Evolutionary conservation across 2,888 invertebrate species (phyloP).

Genomic region (Melikaiella ostensackeni): DNA sequence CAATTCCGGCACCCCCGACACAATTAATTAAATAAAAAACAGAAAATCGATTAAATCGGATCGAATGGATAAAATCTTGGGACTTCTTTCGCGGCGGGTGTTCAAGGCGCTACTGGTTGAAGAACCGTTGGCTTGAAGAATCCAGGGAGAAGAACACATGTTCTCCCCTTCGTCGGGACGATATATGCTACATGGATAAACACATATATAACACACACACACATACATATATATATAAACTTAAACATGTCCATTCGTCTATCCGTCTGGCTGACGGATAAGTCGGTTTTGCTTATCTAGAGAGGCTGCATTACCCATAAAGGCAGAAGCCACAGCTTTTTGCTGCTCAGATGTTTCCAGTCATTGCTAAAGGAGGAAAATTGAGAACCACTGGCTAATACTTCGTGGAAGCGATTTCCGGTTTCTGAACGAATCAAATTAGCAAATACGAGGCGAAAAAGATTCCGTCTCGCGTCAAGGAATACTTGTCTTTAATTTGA

Average conservation of each 20-base stretch:
- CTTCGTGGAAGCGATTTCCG: slow-evolving; percentile 41
- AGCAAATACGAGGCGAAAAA: slow-evolving; percentile 32
- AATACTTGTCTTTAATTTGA: slow-evolving; percentile 17
- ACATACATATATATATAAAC: background rate
- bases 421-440: slow-evolving; percentile 37
- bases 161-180: slow-evolving; percentile 40
- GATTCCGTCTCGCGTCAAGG: slow-evolving; percentile 30
- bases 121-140: slow-evolving; percentile 31
- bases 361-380: background rate
- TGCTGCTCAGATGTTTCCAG: slow-evolving; percentile 8
- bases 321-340: slow-evolving; percentile 6
- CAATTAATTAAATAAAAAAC: background rate
- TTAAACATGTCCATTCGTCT: slow-evolving; percentile 7
- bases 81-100: slow-evolving; percentile 41
- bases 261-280: slow-evolving; percentile 29
- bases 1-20: background rate
- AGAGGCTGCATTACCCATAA: slow-evolving; percentile 32
- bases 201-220: background rate
- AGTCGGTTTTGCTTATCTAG: slow-evolving; percentile 37
- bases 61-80: background rate
- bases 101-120: slow-evolving; percentile 50
- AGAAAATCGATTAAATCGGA: background rate
- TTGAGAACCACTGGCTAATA: slow-evolving; percentile 26
- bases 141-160: slow-evolving; percentile 42
- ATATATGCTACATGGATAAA: background rate